Conservation (phyloP, 2,113 vertebrate species). For the Atractosteus spatula region DNA sequence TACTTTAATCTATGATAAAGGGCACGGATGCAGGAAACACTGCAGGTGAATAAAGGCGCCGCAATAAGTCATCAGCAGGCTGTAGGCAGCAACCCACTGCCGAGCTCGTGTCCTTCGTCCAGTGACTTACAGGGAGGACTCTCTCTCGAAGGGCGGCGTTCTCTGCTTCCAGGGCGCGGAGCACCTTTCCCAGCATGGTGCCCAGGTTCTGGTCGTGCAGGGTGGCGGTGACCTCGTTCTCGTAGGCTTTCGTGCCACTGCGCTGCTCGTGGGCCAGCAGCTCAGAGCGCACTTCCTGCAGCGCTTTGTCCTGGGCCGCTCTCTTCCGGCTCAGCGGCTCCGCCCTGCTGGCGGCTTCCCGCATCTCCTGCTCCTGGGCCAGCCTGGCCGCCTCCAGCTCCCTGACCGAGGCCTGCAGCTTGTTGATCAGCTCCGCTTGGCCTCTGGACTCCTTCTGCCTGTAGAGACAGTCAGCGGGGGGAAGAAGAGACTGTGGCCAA, state of each 20-base stretch:
- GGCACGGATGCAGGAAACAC: no score
- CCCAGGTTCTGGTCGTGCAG: conserved; percentile 44
- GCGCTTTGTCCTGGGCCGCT: conserved; percentile 45
- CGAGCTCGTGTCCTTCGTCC: background rate
- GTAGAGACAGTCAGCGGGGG: background rate
- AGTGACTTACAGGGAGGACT: conserved; percentile 62
- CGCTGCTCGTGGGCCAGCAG: conserved; percentile 50
- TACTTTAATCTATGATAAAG: no score
- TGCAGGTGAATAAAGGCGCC: no score
- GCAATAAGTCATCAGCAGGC: no score
- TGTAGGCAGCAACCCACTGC: no score
- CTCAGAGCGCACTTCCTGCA: conserved; percentile 55
- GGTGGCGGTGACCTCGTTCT: conserved; percentile 16
- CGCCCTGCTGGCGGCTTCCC: conserved; percentile 54
- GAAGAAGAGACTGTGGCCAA: no score
- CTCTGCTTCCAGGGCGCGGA: conserved; percentile 52
- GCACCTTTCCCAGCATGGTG: conserved; percentile 41
- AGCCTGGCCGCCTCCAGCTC: conserved; percentile 67
- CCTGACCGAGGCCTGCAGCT: conserved; percentile 60
- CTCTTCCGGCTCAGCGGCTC: conserved; percentile 56
- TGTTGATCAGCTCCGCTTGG: conserved; percentile 60
- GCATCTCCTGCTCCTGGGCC: conserved; percentile 53
- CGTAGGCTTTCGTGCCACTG: conserved; percentile 39
- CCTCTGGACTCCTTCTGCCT: conserved; percentile 65
- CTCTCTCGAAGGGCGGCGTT: conserved; percentile 54